Base-by-base conservation (phyloP, 2,113 vertebrate genomes). In the Poeciliopsis turrubarensis region DNA sequence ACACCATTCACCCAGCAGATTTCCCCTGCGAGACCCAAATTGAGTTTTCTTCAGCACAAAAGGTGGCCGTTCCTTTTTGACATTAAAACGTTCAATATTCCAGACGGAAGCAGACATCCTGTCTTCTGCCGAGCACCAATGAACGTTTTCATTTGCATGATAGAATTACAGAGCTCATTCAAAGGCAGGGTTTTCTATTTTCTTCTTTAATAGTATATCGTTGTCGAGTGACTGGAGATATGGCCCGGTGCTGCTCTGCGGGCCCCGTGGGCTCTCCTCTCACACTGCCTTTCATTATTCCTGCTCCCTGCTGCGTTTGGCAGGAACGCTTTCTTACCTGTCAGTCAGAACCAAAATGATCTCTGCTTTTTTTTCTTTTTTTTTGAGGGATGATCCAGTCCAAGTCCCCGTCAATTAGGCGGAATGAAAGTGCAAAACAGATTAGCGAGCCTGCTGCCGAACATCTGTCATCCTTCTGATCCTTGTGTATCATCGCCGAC, bases 81-180 rank as follows among this genome's bases (percentile, higher is more conserved):
- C 41, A 69, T 47, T 34, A 57, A 76, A 12, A 54, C 64, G 12
- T 78, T 90, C 78, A 64, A 37, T 82, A 80, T 90, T 87, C 77
- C 68, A 73, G 67, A 65, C 66, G 12, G 65, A 81, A 67, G n/a
- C 76, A 73, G 78, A 81, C 75, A 11, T 63, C 26, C 1, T 1
- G 27, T 44, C 51, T 32, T 70, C 78, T 37, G 30, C 72, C 57
- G 62, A 19, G 34, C 11, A 27, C 37, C 71, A 60, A 31, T 61
- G 82, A 78, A 71, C 64, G 15, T 70, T 81, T 89, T 85, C 85
- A 86, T 89, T 86, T 86, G 77, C 77, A 60, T 81, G 82, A 86
- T 57, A 75, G 87, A 86, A 85, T 87, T 83, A 90, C 71, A 37
- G 70, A 71, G 27, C n/a, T 73, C 69, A 81, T 86, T 79, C 68